These are phyloP conservation scores for Hydrotaea diabolus DNA, from an alignment of 2,888 invertebrate species.

Conservation along the genomic window DNA sequence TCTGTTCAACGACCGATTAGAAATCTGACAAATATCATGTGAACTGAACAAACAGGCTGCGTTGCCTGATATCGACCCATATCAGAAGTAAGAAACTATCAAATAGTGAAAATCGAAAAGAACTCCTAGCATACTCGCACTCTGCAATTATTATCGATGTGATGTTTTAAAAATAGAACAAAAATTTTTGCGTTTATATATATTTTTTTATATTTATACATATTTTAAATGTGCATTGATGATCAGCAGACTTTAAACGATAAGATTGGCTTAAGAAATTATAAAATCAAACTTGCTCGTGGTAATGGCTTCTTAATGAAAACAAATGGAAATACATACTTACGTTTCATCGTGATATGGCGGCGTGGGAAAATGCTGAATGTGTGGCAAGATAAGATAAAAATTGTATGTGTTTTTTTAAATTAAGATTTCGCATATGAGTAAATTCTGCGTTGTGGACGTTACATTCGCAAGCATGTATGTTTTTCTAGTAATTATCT, in stretches of 20 bases:
- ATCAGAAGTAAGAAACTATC: constrained; percentile 6
- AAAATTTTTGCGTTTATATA: background rate
- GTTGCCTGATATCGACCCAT: constrained; percentile 40
- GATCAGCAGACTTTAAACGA: constrained; percentile 55
- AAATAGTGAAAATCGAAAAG: constrained; percentile 25
- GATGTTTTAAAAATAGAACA: constrained; percentile 32
- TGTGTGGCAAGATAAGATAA: background rate
- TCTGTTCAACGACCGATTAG: constrained; percentile 71
- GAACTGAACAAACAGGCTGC: background rate
- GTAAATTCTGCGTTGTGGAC: too few species aligned
- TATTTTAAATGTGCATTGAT: constrained; percentile 14
- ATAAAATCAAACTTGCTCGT: background rate
- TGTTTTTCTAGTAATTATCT: too few species aligned
- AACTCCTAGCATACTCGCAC: constrained; percentile 10
- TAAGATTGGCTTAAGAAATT: constrained; percentile 54
- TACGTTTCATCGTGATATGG: background rate
- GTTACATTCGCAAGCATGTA: too few species aligned
- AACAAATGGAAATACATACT: constrained; percentile 1
- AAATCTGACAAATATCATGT: constrained; percentile 46
- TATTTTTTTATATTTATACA: background rate
- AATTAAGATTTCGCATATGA: too few species aligned
- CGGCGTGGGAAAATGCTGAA: constrained; percentile 13
- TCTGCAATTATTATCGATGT: background rate
- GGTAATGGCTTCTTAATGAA: constrained; percentile 5
- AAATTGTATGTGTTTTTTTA: too few species aligned